Percentiles rank a stretch among this genome's conserved stretches.
Evolutionary conservation across 2,888 invertebrate species (phyloP).

Genomic region (Dicycla oo): DNA sequence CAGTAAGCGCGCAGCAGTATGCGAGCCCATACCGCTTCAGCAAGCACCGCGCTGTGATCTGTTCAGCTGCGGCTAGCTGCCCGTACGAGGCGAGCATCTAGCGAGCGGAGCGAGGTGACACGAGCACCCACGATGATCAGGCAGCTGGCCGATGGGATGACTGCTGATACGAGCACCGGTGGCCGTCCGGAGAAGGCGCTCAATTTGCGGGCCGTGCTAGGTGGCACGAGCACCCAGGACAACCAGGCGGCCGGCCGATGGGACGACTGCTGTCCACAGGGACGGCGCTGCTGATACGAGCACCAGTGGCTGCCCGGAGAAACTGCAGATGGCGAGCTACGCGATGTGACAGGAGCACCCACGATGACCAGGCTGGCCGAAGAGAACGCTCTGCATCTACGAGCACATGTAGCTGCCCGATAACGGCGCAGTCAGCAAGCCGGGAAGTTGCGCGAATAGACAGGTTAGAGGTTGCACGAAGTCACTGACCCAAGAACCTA

Average conservation of each 20-base stretch:
- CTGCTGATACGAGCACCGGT: not conserved
- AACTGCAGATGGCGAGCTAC: not conserved
- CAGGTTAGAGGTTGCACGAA: not conserved
- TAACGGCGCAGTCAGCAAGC: not conserved
- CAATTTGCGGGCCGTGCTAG: not conserved
- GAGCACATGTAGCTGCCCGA: not conserved
- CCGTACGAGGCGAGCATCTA: not conserved
- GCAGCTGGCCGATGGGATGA: not conserved
- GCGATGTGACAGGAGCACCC: conserved; percentile 12
- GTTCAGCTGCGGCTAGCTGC: not conserved
- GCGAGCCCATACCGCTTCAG: not conserved
- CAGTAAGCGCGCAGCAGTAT: conserved; percentile 3
- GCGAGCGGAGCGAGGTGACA: not conserved
- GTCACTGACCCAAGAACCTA: conserved; percentile 21
- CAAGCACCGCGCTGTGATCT: conserved; percentile 1
- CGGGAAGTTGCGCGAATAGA: not conserved
- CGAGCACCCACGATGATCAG: conserved; percentile 4
- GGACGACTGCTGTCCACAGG: no score
- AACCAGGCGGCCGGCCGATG: conserved; percentile 14
- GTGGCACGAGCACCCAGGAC: conserved; percentile 10
- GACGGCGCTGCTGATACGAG: not conserved
- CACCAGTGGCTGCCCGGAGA: not conserved
- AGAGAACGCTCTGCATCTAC: not conserved
- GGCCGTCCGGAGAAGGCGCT: not conserved
- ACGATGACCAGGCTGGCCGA: conserved; percentile 5